phyloP scores from a whole-genome alignment of 2,888 invertebrate species.

The Schrankia costaestrigalis region DNA sequence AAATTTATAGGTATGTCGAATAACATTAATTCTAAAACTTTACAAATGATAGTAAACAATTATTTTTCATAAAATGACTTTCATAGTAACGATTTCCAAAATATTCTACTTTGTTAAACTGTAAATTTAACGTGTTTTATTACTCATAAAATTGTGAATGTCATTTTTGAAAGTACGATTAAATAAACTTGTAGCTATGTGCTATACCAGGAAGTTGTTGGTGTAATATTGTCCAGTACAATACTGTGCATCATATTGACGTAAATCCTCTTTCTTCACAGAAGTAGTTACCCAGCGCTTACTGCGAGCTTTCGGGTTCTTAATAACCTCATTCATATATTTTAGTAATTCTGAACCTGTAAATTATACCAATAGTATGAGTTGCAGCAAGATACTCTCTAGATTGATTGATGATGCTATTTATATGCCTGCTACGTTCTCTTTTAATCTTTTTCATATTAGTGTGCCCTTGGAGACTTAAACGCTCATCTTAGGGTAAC shows the following conservation, averaged over 20 bases:
- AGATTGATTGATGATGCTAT: neutral
- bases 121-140: no score
- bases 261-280: slow-evolving; percentile 74
- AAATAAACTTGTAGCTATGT: no score
- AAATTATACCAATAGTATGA: neutral
- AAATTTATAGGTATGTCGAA: no score
- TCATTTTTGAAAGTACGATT: no score
- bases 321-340: slow-evolving; percentile 80
- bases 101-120: no score
- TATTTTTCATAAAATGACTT: no score
- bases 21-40: no score
- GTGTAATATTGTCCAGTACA: slow-evolving; percentile 91
- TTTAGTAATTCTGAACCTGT: slow-evolving; percentile 66
- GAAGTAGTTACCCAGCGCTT: slow-evolving; percentile 90
- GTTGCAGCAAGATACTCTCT: neutral
- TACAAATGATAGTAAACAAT: no score
- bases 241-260: slow-evolving; percentile 46
- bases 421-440: neutral
- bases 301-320: slow-evolving; percentile 82
- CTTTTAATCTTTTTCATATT: no score
- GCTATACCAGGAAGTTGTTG: slow-evolving; percentile 85
- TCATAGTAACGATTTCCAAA: no score
- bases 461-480: no score
- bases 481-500: neutral
- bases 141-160: no score